phyloP scores from a whole-genome alignment of 2,113 vertebrate species.

The Dromaius novaehollandiae region DNA sequence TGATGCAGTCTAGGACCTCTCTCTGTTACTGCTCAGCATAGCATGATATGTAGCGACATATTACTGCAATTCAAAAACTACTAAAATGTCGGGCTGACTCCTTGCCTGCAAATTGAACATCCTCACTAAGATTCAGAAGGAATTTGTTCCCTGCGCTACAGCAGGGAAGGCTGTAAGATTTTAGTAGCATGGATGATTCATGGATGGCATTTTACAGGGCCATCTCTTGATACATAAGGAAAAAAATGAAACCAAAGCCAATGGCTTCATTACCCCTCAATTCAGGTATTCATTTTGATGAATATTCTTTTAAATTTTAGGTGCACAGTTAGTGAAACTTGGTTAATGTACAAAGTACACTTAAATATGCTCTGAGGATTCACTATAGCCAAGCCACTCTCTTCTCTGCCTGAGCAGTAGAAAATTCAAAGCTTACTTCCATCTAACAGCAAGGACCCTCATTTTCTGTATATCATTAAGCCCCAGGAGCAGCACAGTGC shows the following conservation, averaged over 20 bases:
- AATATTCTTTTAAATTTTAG: background rate
- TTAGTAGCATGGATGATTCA: background rate
- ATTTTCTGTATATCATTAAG: background rate
- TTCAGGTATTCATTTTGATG: background rate
- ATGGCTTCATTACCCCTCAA: background rate
- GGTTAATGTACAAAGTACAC: background rate
- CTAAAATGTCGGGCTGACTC: background rate
- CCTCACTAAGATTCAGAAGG: background rate
- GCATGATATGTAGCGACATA: background rate
- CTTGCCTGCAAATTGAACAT: background rate
- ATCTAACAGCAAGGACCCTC: background rate
- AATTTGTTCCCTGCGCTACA: background rate
- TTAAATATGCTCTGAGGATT: background rate
- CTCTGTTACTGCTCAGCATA: background rate
- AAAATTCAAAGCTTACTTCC: background rate
- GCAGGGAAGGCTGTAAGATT: background rate
- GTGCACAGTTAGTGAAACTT: background rate
- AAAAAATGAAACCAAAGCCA: conserved; percentile 1
- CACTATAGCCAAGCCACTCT: background rate
- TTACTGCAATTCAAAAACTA: background rate
- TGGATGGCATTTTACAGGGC: background rate
- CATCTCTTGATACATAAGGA: background rate
- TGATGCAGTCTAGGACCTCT: background rate
- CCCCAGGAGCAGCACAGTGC: background rate
- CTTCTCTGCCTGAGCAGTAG: background rate